Conservation (phyloP, 2,113 vertebrate genomes). For the Phrynosoma platyrhinos region DNA sequence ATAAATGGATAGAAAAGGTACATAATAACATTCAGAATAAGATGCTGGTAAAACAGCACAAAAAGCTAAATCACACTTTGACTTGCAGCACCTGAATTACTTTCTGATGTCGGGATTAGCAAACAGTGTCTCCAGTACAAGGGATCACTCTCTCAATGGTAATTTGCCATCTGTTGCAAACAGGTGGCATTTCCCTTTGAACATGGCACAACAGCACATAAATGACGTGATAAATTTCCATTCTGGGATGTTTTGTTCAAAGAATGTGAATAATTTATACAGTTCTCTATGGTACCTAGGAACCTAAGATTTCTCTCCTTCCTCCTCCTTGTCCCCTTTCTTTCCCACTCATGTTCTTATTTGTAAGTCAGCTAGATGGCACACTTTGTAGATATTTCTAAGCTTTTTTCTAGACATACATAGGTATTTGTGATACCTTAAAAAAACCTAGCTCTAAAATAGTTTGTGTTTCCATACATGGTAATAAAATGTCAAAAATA, state of each 20-base stretch:
- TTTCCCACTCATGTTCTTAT: neutral
- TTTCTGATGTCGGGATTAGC: slow-evolving; percentile 45
- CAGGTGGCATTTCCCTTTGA: slow-evolving; percentile 70
- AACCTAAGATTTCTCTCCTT: slow-evolving; percentile 31
- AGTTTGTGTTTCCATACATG: neutral
- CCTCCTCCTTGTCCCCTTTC: neutral
- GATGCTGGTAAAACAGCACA: neutral
- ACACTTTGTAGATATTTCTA: slow-evolving; percentile 4
- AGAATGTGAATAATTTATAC: slow-evolving; percentile 53
- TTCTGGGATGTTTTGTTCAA: slow-evolving; percentile 53
- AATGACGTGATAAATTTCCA: slow-evolving; percentile 54
- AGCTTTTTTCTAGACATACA: slow-evolving; percentile 23
- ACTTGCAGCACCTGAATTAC: slow-evolving; percentile 46
- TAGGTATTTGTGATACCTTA: accelerated
- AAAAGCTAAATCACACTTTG: slow-evolving; percentile 45
- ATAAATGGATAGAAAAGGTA: slow-evolving; percentile 28
- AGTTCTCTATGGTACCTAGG: slow-evolving; percentile 41
- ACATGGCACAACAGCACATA: slow-evolving; percentile 47
- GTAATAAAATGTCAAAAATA: slow-evolving; percentile 31
- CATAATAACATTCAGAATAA: neutral
- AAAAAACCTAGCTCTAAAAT: neutral
- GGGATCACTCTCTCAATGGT: slow-evolving; percentile 59
- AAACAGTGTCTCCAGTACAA: slow-evolving; percentile 53
- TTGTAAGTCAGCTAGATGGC: slow-evolving; percentile 3
- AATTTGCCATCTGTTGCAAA: slow-evolving; percentile 68